A percentile compares a stretch with the other conserved stretches of the same genome.
phyloP scores from a whole-genome alignment of 2,888 invertebrate species.

The Cheilosia vernalis region DNA sequence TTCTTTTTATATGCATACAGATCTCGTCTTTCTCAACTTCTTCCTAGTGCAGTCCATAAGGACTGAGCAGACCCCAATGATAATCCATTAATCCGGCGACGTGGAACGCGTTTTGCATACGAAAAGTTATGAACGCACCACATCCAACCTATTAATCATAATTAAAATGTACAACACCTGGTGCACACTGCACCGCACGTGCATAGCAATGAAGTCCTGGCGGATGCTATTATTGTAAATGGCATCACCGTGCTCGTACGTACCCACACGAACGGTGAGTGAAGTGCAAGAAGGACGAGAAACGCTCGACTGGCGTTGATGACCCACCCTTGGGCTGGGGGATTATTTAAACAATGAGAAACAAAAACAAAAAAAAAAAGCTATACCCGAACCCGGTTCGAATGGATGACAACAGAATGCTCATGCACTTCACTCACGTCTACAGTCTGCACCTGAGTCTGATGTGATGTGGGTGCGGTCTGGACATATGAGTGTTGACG shows the following conservation, averaged over 20 bases:
- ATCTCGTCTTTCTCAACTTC: constrained; percentile 12
- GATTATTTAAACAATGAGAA: constrained; percentile 4
- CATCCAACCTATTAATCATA: constrained; percentile 70
- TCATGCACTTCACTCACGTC: constrained; percentile 48
- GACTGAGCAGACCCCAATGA: constrained; percentile 25
- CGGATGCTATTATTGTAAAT: constrained; percentile 41
- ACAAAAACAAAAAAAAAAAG: neutral
- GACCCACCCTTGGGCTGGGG: constrained; percentile 51
- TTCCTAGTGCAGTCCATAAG: constrained; percentile 26
- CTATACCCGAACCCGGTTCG: neutral
- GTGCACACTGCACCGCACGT: constrained; percentile 58
- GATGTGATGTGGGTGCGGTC: neutral
- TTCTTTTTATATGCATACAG: too few relatives aligned
- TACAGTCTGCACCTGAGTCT: constrained; percentile 29
- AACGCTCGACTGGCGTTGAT: constrained; percentile 25
- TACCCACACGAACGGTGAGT: neutral
- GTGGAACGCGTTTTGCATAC: constrained; percentile 67
- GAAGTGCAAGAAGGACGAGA: constrained; percentile 17
- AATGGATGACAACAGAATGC: constrained; percentile 14
- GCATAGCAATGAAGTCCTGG: constrained; percentile 70
- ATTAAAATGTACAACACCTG: constrained; percentile 73
- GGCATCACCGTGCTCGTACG: constrained; percentile 15
- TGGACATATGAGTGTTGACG: neutral
- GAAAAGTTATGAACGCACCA: constrained; percentile 61
- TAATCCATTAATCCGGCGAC: constrained; percentile 73